phyloP scores from a whole-genome alignment of 2,113 vertebrate genomes.

The Crocuta crocuta region DNA sequence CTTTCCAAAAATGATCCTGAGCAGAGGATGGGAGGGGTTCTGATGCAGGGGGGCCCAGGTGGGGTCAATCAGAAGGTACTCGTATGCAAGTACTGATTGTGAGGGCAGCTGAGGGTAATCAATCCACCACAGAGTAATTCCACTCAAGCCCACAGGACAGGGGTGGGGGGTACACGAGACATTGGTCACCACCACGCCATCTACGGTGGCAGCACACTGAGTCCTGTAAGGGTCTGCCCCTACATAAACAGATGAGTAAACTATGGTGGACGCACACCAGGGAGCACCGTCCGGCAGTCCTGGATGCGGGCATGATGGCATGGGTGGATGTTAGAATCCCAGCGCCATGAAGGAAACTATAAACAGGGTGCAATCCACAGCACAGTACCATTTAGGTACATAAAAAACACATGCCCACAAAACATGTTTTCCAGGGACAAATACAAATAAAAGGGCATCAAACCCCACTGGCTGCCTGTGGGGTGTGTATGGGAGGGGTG shows the following conservation, averaged over 20 bases:
- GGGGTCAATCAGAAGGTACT: background rate
- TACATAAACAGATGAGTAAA: background rate
- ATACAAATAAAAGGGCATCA: background rate
- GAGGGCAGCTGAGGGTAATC: background rate
- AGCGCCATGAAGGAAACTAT: background rate
- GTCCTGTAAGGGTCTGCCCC: background rate
- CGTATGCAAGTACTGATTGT: background rate
- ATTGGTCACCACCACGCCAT: fast-evolving
- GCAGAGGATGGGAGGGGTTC: background rate
- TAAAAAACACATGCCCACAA: background rate
- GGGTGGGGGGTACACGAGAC: fast-evolving
- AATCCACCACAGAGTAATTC: background rate
- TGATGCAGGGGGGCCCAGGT: background rate
- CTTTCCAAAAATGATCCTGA: background rate
- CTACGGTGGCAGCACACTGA: background rate
- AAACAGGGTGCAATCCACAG: background rate
- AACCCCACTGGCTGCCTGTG: background rate
- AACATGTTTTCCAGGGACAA: background rate
- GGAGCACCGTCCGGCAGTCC: too few species aligned
- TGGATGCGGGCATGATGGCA: fast-evolving
- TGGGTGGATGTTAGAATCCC: background rate
- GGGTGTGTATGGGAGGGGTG: fast-evolving
- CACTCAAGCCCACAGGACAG: fast-evolving
- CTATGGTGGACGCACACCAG: background rate
- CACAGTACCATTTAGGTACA: background rate